Evolutionary conservation across 2,113 vertebrate species (phyloP), one percentile per base, ranked within the genome.

Genomic region (Halichoerus grypus): DNA sequence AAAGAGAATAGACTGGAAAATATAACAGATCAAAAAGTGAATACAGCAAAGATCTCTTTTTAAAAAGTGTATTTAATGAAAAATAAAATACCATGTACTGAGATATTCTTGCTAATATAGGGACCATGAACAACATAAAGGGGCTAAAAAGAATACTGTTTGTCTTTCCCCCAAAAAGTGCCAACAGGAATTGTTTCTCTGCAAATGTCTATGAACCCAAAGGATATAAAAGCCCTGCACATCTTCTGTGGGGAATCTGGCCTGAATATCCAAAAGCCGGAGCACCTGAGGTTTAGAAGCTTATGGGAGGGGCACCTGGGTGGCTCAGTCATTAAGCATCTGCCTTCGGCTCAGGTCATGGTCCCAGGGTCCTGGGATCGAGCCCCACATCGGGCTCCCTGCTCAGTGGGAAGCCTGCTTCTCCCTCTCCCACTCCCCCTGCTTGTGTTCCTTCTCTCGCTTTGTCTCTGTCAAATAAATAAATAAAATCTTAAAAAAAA

Each of bases 201-300:
- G 63, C 91, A 0, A 94, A 71, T 69, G 67, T 83, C 57, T 59
- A 89, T 28, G 79, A 97, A 94, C 53, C 51, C 91, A 91, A 96
- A 97, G 55, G 63, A 92, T 24, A 51, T 11, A 19, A 97, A 84
- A 65, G 24, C 69, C 49, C 84, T 39, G 74, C 28, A 63, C 82
- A 94, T 36, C 22, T 36, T 94, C 53, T 83, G 71, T 19, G 49
- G 8, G 31, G 98, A 97, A 98, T 82, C 72, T 0, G 1, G 28
- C 76, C 69, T 83, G n/a, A 93, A 92, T 82, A 92, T 1, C 24
- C 65, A 79, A 94, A 80, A 36, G 14, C 7, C 39, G 74, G 88
- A 97, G 33, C 1, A 2, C 0, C 42, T 63, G 71, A 57, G 76
- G 71, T 18, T 93, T 31, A 53, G 79, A 90, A 96, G 59, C 0